Evolutionary conservation across 30 jellyfish, hydroid and myxozoan species (phyloP).

Genomic region (Chironex yamaguchii): DNA sequence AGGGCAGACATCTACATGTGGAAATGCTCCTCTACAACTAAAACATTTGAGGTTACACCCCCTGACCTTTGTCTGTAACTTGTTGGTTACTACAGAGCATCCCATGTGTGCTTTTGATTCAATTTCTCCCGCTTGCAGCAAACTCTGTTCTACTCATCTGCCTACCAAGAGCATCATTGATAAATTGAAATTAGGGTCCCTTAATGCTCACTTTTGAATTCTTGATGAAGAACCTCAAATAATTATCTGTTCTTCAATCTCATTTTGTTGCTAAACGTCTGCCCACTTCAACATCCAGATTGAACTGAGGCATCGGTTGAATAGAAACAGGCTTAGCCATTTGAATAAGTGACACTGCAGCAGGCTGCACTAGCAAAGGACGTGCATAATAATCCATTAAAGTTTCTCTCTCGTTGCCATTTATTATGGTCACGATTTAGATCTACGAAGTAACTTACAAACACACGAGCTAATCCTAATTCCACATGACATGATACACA

Average conservation of each 20-base stretch:
- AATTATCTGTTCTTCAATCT: conserved; percentile 26
- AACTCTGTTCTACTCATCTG: conserved; percentile 27
- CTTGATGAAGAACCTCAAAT: conserved; percentile 32
- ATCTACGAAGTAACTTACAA: too few relatives aligned
- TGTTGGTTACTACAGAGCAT: too few relatives aligned
- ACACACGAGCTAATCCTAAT: too few relatives aligned
- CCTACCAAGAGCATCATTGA: conserved; percentile 21
- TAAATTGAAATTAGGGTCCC: conserved; percentile 13
- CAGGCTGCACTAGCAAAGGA: neutral
- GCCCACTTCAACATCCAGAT: conserved; percentile 25
- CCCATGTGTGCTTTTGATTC: neutral
- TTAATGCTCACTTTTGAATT: conserved; percentile 1
- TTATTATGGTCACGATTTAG: too few relatives aligned
- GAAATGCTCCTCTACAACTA: too few relatives aligned
- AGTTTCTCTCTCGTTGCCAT: too few relatives aligned
- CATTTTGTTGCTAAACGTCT: conserved; percentile 5
- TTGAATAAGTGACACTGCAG: neutral
- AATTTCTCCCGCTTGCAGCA: conserved; percentile 1
- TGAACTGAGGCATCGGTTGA: neutral
- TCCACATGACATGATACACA: too few relatives aligned
- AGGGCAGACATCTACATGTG: conserved; percentile 1
- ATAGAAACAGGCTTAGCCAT: neutral
- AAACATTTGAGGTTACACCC: too few relatives aligned
- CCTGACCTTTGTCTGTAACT: too few relatives aligned
- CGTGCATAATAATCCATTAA: too few relatives aligned